Evolutionary conservation across 1,140 invertebrate species (phyloP).

Genomic region (Neuroterus valhalla): DNA sequence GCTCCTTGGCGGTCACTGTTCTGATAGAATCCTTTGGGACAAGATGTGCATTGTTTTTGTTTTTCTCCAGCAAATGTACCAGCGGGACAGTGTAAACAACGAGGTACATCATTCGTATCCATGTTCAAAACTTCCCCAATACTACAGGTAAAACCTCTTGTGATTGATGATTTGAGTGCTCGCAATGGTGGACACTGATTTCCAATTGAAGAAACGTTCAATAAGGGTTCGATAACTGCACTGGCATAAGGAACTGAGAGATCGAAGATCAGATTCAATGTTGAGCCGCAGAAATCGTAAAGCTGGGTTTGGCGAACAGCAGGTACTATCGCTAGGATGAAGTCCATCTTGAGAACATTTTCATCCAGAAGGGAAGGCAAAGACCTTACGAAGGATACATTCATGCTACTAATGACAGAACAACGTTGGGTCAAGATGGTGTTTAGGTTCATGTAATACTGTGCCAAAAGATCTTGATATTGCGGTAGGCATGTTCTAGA

Average conservation of each 20-base stretch:
- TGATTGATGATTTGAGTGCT: slow-evolving; percentile 89
- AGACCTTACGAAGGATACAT: slow-evolving; percentile 91
- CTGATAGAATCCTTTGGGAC: slow-evolving; percentile 93
- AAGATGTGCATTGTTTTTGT: slow-evolving; percentile 91
- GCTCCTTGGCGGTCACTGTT: slow-evolving; percentile 91
- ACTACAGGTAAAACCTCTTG: slow-evolving; percentile 93
- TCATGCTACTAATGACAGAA: slow-evolving; percentile 95
- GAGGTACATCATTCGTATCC: slow-evolving; percentile 92
- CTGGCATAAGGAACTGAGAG: slow-evolving; percentile 94
- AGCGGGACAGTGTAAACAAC: slow-evolving; percentile 96
- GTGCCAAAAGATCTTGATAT: slow-evolving; percentile 88
- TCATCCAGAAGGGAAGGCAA: slow-evolving; percentile 86
- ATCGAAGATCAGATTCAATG: slow-evolving; percentile 94
- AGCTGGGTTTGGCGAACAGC: slow-evolving; percentile 90
- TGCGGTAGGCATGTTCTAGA: slow-evolving; percentile 87
- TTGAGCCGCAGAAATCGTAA: slow-evolving; percentile 96
- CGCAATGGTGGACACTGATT: slow-evolving; percentile 93
- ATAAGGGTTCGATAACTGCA: slow-evolving; percentile 90
- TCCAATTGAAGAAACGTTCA: slow-evolving; percentile 91
- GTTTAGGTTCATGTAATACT: slow-evolving; percentile 88
- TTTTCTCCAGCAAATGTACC: slow-evolving; percentile 94
- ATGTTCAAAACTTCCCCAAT: slow-evolving; percentile 95
- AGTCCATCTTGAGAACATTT: slow-evolving; percentile 91
- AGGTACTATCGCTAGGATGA: slow-evolving; percentile 90
- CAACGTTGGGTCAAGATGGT: slow-evolving; percentile 90